Evolutionary conservation across 2,888 invertebrate genomes (phyloP), one percentile per base, ranked within the genome.

Genomic region (Drosophila pullipes): DNA sequence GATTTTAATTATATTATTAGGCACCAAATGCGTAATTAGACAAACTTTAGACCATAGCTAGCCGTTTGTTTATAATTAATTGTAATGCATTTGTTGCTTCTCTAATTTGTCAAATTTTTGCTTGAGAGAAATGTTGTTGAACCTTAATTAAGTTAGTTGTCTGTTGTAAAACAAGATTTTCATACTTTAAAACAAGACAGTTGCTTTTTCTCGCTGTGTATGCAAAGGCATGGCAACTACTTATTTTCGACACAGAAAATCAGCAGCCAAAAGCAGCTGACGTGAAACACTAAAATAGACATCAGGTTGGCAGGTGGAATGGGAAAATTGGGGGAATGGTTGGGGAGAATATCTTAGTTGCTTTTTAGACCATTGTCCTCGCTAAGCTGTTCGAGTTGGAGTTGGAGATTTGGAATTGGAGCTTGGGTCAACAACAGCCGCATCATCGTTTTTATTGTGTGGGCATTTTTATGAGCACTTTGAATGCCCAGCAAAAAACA

Each of bases 381-480:
- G 25, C 50, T 78, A 73, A 76, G 59, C 64, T 50, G 41, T 41
- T 49, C 50, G 52, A 64, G 68, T 44, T 44, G 57, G 73, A 55
- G 55, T 47, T 22, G 22, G 52, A 31, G 52, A 28, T 18, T 52
- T 28, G 52, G 37, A 55, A 28, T 37, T 58, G 65, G 39, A 54
- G 80, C 44, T 39, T 60, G 61, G 80, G 80, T 76, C 80, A 78
- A 73, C 83, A 84, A 62, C 74, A 78, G 88, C 85, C 84, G 75
- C 89, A 89, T 85, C 88, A 87, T 87, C 89, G 79, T 82, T 85
- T 88, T 84, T 89, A 88, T 88, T 85, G 88, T 83, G 85, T 84
- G 88, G 88, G 83, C 88, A 90, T 89, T 90, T 90, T 90, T 90
- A 90, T 85, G 90, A 84, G 90, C 87, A 79, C 85, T 82, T 87